Conservation (phyloP, 2,888 invertebrate genomes). For the Caenorhabditis sp. region DNA sequence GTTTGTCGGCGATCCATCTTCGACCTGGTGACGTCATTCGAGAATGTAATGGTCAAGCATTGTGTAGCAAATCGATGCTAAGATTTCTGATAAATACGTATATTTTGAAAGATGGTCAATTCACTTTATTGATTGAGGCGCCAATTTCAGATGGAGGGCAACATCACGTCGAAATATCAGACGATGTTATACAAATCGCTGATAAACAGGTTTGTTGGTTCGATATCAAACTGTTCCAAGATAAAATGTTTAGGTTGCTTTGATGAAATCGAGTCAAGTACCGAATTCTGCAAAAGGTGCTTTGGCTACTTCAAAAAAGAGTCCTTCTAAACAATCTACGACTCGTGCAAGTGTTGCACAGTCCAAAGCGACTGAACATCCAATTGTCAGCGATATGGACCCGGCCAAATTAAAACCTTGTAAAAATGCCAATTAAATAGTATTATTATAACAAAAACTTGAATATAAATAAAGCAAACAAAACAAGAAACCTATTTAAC, state of each 20-base stretch:
- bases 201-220: constrained; percentile 39
- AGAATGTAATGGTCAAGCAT: constrained; percentile 45
- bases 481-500: constrained; percentile 15
- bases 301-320: constrained; percentile 6
- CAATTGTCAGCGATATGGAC: constrained; percentile 48
- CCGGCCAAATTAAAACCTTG: constrained; percentile 47
- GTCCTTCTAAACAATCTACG: constrained; percentile 13
- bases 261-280: not conserved
- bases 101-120: constrained; percentile 27
- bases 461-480: not conserved
- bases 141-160: constrained; percentile 43
- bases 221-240: constrained; percentile 1
- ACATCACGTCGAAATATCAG: constrained; percentile 52
- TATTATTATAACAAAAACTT: constrained; percentile 11
- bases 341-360: not conserved
- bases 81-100: constrained; percentile 40
- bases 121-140: constrained; percentile 48
- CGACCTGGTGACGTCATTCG: constrained; percentile 52
- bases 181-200: constrained; percentile 54
- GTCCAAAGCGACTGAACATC: constrained; percentile 14
- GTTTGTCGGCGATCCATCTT: constrained; percentile 51
- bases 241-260: constrained; percentile 20
- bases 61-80: constrained; percentile 54
- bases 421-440: constrained; percentile 42
- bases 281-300: not conserved